phyloP scores from a whole-genome alignment of 1,140 invertebrate species.

The Zaprionus lachaisei region DNA sequence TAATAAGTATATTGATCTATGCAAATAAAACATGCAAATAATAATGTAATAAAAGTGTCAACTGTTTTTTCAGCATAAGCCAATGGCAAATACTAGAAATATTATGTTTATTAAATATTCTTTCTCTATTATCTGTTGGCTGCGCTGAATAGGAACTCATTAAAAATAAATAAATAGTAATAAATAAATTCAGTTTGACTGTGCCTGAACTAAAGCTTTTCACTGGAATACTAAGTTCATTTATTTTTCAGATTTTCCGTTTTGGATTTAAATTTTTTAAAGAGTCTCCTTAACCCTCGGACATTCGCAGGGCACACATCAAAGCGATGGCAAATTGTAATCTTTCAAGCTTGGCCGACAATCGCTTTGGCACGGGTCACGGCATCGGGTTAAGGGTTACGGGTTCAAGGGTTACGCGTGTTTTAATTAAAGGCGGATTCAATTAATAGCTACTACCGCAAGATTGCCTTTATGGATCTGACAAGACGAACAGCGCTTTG shows the following conservation, averaged over 20 bases:
- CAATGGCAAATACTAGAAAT: background rate
- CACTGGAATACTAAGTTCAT: no score
- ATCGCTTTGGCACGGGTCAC: background rate
- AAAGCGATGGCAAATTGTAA: background rate
- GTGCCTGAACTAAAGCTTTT: no score
- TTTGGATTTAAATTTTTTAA: background rate
- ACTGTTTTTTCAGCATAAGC: no score
- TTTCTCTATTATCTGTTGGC: no score
- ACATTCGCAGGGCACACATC: background rate
- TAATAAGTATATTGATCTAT: background rate
- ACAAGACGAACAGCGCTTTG: conserved; percentile 49
- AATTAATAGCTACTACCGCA: conserved; percentile 58
- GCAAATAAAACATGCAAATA: background rate
- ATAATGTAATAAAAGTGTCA: background rate
- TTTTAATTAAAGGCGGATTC: conserved; percentile 71
- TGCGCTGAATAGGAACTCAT: background rate
- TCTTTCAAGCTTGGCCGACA: background rate
- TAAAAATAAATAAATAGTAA: background rate
- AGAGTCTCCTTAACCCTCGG: background rate
- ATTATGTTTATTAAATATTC: background rate
- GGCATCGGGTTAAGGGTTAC: conserved; percentile 8
- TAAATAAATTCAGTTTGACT: no score
- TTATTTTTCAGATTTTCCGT: background rate
- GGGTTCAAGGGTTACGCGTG: conserved; percentile 15
- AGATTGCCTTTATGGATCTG: conserved; percentile 38